Base-by-base conservation (phyloP, 2,797 vertebrate genomes). In the Brachyrhaphis roseni region DNA sequence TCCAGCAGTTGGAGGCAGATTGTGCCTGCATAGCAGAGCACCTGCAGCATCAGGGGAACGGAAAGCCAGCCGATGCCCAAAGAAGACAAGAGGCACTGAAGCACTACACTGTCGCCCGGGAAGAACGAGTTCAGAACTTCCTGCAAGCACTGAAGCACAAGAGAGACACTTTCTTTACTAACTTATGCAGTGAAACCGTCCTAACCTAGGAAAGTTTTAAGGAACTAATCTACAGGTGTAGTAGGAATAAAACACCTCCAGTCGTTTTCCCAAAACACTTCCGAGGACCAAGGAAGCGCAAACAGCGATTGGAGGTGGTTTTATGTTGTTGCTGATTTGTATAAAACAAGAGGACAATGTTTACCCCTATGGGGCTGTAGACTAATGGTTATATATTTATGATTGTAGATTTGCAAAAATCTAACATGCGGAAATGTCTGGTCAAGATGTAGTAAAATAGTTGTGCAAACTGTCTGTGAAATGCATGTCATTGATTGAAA, bases 111-210 rank as follows among this genome's bases (percentile, higher is more conserved):
- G 88, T 95, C 84, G 93, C 93, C 86, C 91, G 98, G 53, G 97
- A 98, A 87, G 95, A 97, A 89, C 95, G 98, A 78, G 95, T 97
- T 87, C 96, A 95, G 81, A 93, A 96, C 90, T 99, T 99, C 90
- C 91, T 99, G 74, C 83, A 92, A 74, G 96, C 96, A 5, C 94
- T 99, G 84, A 97, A 98, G 90, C 94, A 96, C 90, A 99, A 98
- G 91, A 96, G 97, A 92, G 96, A 93, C 89, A 92, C 96, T 75
- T 96, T 92, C 92, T 91, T 96, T 81, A 87, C 59, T 36, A 92
- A 95, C 83, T 89, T 96, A 78, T 87, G 79, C 86, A 89, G 82
- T 47, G 82, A 90, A 28, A 80, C 83, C 1, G 82, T 87, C 45
- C 68, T 87, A 31, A 90, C 90, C 70, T 95, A 94, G 83, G 45